These are phyloP conservation scores for Prionace glauca DNA, from an alignment of 2,797 vertebrate genomes.

Conservation along the genomic window DNA sequence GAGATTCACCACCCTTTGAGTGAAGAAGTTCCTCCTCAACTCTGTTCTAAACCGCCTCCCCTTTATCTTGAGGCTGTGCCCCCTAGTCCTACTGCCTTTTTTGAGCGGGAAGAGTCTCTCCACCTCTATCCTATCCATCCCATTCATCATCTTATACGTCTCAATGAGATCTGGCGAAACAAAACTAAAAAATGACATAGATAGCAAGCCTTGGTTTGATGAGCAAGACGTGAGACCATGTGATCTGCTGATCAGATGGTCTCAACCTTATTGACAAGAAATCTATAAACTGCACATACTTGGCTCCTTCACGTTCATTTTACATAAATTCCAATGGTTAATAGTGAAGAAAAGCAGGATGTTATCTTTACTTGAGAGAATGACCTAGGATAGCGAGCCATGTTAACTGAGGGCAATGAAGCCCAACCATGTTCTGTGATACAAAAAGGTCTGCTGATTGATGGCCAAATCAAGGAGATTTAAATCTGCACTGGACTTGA, in stretches of 20 bases:
- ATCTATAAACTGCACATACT: background rate
- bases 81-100: too few species aligned
- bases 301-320: background rate
- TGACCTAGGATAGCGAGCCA: background rate
- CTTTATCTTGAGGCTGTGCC: too few species aligned
- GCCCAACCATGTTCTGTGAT: background rate
- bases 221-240: background rate
- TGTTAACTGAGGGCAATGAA: background rate
- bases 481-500: background rate
- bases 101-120: too few species aligned
- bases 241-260: background rate
- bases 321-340: background rate
- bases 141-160: too few species aligned
- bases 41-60: too few species aligned
- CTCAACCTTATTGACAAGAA: background rate
- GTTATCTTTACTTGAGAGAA: background rate
- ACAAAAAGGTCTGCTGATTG: background rate
- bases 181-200: background rate
- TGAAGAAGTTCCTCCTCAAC: too few species aligned
- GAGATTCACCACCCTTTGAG: too few species aligned
- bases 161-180: too few species aligned
- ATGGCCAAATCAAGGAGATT: background rate
- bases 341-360: background rate
- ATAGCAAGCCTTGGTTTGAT: background rate
- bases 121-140: too few species aligned